Base-by-base conservation (phyloP, 2,113 vertebrate species). In the Amphiprion ocellaris region DNA sequence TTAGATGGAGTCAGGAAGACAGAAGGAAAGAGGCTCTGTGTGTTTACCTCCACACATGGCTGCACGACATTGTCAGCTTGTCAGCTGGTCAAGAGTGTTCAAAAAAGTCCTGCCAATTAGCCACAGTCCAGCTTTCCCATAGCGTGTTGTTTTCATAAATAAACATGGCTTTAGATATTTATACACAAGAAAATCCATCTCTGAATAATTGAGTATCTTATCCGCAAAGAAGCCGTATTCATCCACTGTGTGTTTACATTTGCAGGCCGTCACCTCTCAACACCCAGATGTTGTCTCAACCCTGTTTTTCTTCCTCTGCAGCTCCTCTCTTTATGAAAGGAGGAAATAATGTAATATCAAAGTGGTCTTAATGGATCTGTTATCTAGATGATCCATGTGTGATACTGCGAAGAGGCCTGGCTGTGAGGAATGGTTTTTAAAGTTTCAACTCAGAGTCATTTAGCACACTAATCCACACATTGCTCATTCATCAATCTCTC, bases 31-130 rank as follows among this genome's bases (percentile, higher is more conserved):
- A 62, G 71, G 65, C n/a, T 54, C 65, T 14, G 78, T 73, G 53
- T 92, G 83, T 91, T 92, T 89, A 82, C 74, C 41, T 83, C 79
- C 85, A 85, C 82, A 85, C 89, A 90, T 86, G 81, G 65, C 67
- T 89, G 89, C 78, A 79, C 55, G 4, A 65, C 87, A 86, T 84
- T 90, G 90, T 92, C 46, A 23, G 47, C 72, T 21, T 77, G 77
- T 87, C 79, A 75, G 24, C 44, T 21, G 21, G 49, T 71, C 50
- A 59, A 72, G 72, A 72, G 71, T 28, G 10, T 52, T 80, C 79
- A 81, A 77, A 37, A 73, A 82, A 10, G 50, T 81, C 75, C 73
- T 83, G 81, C 17, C 69, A 80, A 62, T 89, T 78, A 83, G 46
- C 73, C 10, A 17, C 54, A 60, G 59, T 65, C 26, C 28, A 52